Base-by-base conservation (phyloP, 2,888 invertebrate species). In the Cephus pulcher region DNA sequence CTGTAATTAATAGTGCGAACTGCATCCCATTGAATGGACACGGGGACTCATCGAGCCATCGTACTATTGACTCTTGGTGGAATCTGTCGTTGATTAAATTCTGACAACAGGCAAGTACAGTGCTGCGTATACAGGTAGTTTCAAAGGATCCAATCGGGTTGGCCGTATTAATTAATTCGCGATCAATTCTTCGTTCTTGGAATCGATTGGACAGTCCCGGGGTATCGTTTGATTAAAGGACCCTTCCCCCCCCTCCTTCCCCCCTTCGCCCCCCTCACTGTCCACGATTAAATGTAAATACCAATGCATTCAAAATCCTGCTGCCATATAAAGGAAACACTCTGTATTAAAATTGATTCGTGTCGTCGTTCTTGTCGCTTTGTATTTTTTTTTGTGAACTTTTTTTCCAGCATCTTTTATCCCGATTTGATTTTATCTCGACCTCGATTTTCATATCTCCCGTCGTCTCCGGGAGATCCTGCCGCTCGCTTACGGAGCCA, bases 351-450 rank as follows among this genome's bases (percentile, higher is more conserved):
- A 23, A 9, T 56, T 77, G 74, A 74, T 70, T 75, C 35, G 37
- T 35, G 34, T 12, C n/a, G 35, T 77, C 73, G 35, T 77, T 74
- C 40, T 40, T 15, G 40, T 15, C 6, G 15, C 6, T 23, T 40
- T 40, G 6, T 6, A 23, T 23, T 6, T 40, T 40, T 37, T 73
- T 33, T 33, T 15, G 32, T 69, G 0, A 4, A 71, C 9, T 40
- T 69, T 12, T 40, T 40, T 34, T 11, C 15, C 40, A 40, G 15
- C 15, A 40, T 40, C 40, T 40, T 75, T 82, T 80, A 81, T 80
- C 78, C 75, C 37, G 76, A 79, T 76, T 80, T 76, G 82, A 85
- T 82, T 84, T 84, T 84, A 82, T 82, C 81, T 78, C 75, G 73
- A n/a, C 74, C 78, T 82, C 15, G 33, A 33, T 33, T 33, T 33